Evolutionary conservation across 2,888 invertebrate species (phyloP).

Genomic region (Drosophila meridionalis): DNA sequence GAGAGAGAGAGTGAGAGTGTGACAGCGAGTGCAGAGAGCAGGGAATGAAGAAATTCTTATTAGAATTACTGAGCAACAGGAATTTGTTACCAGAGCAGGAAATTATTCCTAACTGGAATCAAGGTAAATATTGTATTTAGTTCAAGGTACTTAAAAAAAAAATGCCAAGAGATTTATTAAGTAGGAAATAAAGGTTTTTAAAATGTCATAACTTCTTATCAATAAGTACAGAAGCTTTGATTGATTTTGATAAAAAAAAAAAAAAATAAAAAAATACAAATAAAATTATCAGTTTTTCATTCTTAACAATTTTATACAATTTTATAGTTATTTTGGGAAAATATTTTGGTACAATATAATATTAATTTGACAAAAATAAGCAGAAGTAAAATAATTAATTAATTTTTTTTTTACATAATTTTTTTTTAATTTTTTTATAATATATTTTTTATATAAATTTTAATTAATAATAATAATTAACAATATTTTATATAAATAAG

Average conservation of each 20-base stretch:
- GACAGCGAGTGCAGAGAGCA: constrained; percentile 4
- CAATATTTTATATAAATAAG: background rate
- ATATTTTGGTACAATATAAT: background rate
- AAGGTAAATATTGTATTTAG: background rate
- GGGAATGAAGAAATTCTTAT: background rate
- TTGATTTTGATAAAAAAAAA: background rate
- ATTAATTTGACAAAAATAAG: background rate
- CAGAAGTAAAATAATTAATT: background rate
- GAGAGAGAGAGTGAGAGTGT: background rate
- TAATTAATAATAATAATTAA: no score
- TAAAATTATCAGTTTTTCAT: background rate
- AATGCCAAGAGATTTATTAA: background rate
- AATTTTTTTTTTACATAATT: background rate
- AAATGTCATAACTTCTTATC: background rate
- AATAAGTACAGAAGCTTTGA: background rate
- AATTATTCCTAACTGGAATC: background rate
- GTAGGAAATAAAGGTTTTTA: background rate
- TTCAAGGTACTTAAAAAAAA: background rate
- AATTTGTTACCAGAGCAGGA: background rate
- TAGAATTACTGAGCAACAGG: background rate
- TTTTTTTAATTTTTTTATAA: no score
- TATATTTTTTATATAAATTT: no score
- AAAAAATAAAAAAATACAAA: background rate
- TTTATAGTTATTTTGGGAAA: no score
- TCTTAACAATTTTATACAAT: background rate